These are phyloP conservation scores for Drosophila hydei DNA, from an alignment of 1,140 invertebrate genomes.

Conservation along the genomic window DNA sequence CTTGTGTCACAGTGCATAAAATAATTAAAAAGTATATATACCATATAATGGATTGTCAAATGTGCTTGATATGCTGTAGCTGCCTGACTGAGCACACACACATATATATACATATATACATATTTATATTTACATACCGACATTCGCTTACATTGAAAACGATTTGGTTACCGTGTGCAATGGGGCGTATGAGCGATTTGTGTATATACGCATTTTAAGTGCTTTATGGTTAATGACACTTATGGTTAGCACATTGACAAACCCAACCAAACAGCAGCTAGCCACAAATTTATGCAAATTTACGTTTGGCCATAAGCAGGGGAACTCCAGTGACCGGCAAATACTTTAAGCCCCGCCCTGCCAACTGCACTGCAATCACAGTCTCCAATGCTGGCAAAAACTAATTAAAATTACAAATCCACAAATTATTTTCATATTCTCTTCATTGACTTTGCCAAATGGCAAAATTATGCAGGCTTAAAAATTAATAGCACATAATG, in stretches of 20 bases:
- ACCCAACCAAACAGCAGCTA: conserved; percentile 27
- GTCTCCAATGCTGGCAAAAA: conserved; percentile 24
- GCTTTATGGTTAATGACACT: conserved; percentile 61
- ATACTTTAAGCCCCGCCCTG: conserved; percentile 22
- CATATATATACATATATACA: not conserved
- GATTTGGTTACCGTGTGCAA: conserved; percentile 36
- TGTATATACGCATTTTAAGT: conserved; percentile 49
- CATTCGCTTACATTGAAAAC: conserved; percentile 2
- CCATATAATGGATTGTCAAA: conserved; percentile 44
- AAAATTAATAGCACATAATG: conserved; percentile 60
- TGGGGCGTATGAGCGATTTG: conserved; percentile 62
- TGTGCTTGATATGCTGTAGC: conserved; percentile 24
- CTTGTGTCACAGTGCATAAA: conserved; percentile 14
- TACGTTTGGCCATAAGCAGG: conserved; percentile 11
- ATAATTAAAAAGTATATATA: conserved; percentile 44
- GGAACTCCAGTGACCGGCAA: conserved; percentile 2
- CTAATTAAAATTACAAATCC: conserved; percentile 62
- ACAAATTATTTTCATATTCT: conserved; percentile 45
- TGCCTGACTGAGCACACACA: conserved; percentile 9
- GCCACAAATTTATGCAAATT: conserved; percentile 46
- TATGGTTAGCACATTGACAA: conserved; percentile 53
- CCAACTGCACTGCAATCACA: conserved; percentile 30
- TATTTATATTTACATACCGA: not conserved
- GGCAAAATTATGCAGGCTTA: conserved; percentile 56
- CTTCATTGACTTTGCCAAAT: conserved; percentile 50